Evolutionary conservation across 2,797 vertebrate species (phyloP).

Genomic region (Eurystomus glaucurus): DNA sequence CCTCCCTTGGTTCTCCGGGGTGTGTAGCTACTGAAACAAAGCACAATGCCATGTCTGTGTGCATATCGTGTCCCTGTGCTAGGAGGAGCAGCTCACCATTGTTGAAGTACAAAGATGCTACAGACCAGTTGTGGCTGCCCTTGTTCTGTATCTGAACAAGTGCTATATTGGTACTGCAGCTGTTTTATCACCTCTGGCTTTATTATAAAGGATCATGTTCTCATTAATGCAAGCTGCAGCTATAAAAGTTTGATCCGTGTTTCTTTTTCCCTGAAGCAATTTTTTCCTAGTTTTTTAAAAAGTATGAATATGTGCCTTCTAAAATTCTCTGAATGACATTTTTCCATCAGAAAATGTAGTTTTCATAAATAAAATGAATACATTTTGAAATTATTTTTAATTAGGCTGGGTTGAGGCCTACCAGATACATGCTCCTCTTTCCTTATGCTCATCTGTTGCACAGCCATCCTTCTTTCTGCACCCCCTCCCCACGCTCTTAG

Average conservation of each 20-base stretch:
- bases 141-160: slow-evolving; percentile 60
- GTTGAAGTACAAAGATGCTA: slow-evolving; percentile 67
- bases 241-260: slow-evolving; percentile 37
- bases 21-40: slow-evolving; percentile 29
- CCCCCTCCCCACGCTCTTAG: neutral
- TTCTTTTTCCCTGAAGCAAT: slow-evolving; percentile 41
- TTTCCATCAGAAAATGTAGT: slow-evolving; percentile 17
- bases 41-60: neutral
- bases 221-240: slow-evolving; percentile 39
- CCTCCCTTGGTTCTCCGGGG: neutral
- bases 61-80: slow-evolving; percentile 3
- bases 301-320: neutral
- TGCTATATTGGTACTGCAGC: slow-evolving; percentile 59
- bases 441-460: neutral
- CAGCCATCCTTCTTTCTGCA: neutral
- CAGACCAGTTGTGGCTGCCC: slow-evolving; percentile 6
- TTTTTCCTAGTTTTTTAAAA: slow-evolving; percentile 13
- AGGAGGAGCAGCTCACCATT: slow-evolving; percentile 67
- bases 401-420: neutral
- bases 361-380: neutral
- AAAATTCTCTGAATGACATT: slow-evolving; percentile 18
- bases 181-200: slow-evolving; percentile 40
- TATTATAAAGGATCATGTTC: slow-evolving; percentile 5
- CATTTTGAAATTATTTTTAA: neutral
- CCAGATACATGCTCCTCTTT: neutral